Conservation (phyloP, 37 sponge, comb jelly and placozoan genomes). For the Eunapius fragilis region DNA sequence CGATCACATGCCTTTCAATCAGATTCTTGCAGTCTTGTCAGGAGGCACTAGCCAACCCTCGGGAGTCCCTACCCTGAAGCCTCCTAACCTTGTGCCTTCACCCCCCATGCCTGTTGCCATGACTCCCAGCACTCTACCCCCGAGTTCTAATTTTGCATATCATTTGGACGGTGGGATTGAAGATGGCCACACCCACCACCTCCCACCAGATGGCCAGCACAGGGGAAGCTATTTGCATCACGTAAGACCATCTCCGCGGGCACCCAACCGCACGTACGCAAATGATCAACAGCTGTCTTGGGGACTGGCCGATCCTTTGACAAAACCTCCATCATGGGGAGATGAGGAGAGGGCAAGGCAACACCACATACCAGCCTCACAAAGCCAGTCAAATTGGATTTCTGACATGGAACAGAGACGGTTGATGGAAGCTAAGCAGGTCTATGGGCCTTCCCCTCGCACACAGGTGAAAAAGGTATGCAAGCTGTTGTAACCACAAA, state of each 20-base stretch:
- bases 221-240: not conserved
- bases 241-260: not conserved
- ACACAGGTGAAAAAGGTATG: not conserved
- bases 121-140: not conserved
- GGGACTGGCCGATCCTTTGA: not conserved
- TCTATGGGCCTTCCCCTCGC: not conserved
- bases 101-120: not conserved
- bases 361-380: not conserved
- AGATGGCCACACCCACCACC: not conserved
- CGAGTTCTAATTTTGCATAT: not conserved
- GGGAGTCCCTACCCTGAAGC: not conserved
- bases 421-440: conserved; percentile 31
- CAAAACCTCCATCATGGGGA: not conserved
- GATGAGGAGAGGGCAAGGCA: conserved; percentile 6
- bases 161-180: not conserved
- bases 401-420: conserved; percentile 55
- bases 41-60: not conserved
- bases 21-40: conserved; percentile 56
- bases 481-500: not conserved
- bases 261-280: not conserved
- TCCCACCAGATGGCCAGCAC: not conserved
- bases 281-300: not conserved
- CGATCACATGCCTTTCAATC: conserved; percentile 60
- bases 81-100: not conserved
- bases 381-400: conserved; percentile 25